These are phyloP conservation scores for Cynopterus sphinx DNA, from an alignment of 2,797 vertebrate species.

Conservation along the genomic window DNA sequence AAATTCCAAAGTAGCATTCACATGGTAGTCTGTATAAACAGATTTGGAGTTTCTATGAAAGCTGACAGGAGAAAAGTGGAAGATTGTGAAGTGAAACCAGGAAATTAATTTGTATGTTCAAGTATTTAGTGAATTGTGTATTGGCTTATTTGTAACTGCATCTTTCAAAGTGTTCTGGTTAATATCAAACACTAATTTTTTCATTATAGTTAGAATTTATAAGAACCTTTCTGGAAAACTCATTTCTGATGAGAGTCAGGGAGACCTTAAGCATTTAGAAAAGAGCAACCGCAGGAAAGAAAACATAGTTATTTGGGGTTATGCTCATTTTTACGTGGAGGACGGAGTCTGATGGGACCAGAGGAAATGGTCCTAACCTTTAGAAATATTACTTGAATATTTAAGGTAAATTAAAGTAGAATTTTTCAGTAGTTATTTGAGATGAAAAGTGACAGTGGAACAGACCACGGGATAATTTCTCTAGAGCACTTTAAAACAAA, in stretches of 20 bases:
- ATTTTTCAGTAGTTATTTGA: neutral
- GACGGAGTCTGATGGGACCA: neutral
- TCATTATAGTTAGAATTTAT: neutral
- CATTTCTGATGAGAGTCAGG: neutral
- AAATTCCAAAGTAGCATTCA: neutral
- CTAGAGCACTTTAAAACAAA: neutral
- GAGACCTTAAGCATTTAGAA: neutral
- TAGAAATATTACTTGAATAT: neutral
- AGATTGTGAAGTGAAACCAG: neutral
- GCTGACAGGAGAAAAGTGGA: neutral
- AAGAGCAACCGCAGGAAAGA: neutral
- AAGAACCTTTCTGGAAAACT: constrained; percentile 28
- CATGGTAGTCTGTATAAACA: neutral
- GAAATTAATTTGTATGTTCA: neutral
- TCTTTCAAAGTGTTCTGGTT: constrained; percentile 23
- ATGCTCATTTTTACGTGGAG: neutral
- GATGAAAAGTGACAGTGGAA: neutral
- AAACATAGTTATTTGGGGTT: neutral
- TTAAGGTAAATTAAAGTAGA: constrained; percentile 4
- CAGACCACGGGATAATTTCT: neutral
- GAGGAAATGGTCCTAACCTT: neutral
- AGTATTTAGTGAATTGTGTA: neutral
- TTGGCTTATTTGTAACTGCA: constrained; percentile 6
- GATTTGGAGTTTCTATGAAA: neutral
- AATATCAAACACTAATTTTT: constrained; percentile 36